Conservation (phyloP, 2,888 invertebrate species). For the Allygus modestus region DNA sequence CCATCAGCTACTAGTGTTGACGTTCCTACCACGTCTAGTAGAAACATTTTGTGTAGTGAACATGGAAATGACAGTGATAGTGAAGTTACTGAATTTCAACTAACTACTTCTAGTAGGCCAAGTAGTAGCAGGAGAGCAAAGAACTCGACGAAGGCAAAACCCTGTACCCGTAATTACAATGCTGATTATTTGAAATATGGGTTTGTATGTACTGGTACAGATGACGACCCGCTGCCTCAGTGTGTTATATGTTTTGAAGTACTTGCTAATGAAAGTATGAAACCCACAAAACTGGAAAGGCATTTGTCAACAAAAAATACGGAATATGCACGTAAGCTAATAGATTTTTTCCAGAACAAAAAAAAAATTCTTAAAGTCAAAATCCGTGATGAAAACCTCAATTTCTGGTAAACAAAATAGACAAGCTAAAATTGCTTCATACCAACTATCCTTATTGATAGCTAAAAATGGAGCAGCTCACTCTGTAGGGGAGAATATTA, state of each 20-base stretch:
- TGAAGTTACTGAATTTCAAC: too few relatives aligned
- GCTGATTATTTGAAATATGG: constrained; percentile 67
- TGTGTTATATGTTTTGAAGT: constrained; percentile 69
- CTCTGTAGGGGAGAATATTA: constrained; percentile 60
- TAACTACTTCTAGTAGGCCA: too few relatives aligned
- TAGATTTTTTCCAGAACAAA: not conserved
- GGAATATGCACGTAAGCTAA: constrained; percentile 53
- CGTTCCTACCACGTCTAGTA: too few relatives aligned
- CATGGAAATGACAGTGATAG: too few relatives aligned
- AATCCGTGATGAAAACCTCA: constrained; percentile 64
- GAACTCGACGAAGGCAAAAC: too few relatives aligned
- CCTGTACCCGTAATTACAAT: constrained; percentile 2
- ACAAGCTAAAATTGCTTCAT: constrained; percentile 68
- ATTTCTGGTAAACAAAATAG: constrained; percentile 66
- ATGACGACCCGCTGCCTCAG: constrained; percentile 67
- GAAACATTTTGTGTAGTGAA: too few relatives aligned
- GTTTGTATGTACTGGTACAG: constrained; percentile 67
- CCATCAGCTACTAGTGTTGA: too few relatives aligned
- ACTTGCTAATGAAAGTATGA: constrained; percentile 68
- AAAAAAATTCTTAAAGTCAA: constrained; percentile 64
- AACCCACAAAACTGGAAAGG: constrained; percentile 70
- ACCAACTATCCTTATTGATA: constrained; percentile 67
- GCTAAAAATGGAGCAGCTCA: constrained; percentile 65
- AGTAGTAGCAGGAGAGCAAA: too few relatives aligned
- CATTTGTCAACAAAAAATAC: constrained; percentile 67